A percentile compares a stretch with the other conserved stretches of the same genome.
These are phyloP conservation scores for Chloebia gouldiae DNA, from an alignment of 2,113 vertebrate species.

Conservation along the genomic window DNA sequence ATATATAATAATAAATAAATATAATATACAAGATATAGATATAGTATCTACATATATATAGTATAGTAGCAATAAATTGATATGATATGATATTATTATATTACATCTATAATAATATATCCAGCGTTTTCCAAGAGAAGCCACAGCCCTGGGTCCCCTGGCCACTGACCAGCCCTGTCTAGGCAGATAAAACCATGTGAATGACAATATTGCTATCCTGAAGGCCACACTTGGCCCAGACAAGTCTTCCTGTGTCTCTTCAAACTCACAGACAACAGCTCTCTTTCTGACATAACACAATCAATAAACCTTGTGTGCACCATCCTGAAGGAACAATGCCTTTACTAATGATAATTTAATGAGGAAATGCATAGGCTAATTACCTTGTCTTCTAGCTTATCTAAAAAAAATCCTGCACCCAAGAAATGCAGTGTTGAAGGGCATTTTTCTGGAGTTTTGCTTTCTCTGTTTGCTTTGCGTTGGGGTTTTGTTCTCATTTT, in stretches of 20 bases:
- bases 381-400: slow-evolving; percentile 44
- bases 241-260: not conserved
- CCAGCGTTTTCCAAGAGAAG: not conserved
- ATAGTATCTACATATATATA: not conserved
- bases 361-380: slow-evolving; percentile 71
- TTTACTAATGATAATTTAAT: slow-evolving; percentile 75
- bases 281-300: slow-evolving; percentile 25
- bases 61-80: not conserved
- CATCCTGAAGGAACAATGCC: slow-evolving; percentile 65
- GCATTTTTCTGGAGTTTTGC: not conserved
- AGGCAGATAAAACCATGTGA: not conserved
- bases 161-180: not conserved
- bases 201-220: not conserved
- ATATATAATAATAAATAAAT: not conserved
- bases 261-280: slow-evolving; percentile 1
- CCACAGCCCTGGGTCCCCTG: not conserved
- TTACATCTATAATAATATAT: not conserved
- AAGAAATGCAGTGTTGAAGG: slow-evolving; percentile 7
- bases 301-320: slow-evolving; percentile 45
- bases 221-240: not conserved
- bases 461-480: not conserved
- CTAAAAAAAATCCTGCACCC: slow-evolving; percentile 33
- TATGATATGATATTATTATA: no score
- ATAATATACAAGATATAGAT: not conserved
- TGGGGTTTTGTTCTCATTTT: not conserved